Evolutionary conservation across 2,888 invertebrate species (phyloP), one percentile per base, ranked within the genome.

Genomic region (Onthophagus sagittarius): DNA sequence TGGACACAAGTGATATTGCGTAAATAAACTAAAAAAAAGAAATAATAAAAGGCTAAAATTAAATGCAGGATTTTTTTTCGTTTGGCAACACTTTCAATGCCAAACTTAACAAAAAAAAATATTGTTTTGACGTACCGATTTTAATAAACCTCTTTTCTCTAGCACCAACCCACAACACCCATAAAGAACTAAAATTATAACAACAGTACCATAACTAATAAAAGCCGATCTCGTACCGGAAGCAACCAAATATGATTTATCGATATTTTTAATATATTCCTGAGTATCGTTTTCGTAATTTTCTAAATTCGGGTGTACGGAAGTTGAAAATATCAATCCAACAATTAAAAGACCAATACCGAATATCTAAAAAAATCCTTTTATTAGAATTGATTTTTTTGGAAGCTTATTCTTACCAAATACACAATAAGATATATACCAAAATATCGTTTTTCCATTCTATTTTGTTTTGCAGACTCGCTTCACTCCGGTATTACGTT

Each of bases 1-100:
- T 33, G 3, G 63, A 32, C 6, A 73, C 13, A 33, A 73, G 63
- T 4, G 69, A 15, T 15, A 73, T 15, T 15, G 63, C 63, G 64
- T 69, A 73, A 0, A 23, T 69, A 73, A 73, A 73, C 72, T 73
- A 23, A 63, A 73, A 73, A 14, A 23, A 63, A 73, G 70, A 14
- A 15, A 32, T 69, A 70, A 72, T 11, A 64, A 63, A 23, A 23
- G 1, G 23, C 9, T 23, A 13, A 14, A 70, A 67, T n/a, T 67
- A 53, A 53, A 53, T 23, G 23, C 23, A 23, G 23, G 23, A 23
- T 23, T 23, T 23, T 23, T 23, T 23, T 23, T 23, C 3, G 23
- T 23, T 23, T 23, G 23, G 23, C 23, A 23, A 23, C 23, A 23
- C 23, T 23, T 23, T 23, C 23, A 23, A 23, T 23, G 23, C 23